phyloP scores from a whole-genome alignment of 2,888 invertebrate genomes.

The Euproctis similis region DNA sequence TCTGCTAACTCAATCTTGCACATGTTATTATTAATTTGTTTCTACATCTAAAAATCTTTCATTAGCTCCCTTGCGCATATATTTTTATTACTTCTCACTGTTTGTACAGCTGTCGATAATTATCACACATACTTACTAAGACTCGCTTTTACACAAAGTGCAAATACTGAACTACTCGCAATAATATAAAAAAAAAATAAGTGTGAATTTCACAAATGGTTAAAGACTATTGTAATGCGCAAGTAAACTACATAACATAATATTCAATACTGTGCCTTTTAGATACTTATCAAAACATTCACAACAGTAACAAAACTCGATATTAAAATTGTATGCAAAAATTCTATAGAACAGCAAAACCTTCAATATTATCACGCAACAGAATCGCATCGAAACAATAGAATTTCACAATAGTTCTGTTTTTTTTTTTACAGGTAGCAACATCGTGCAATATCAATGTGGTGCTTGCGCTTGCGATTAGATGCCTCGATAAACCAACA shows the following conservation, averaged over 20 bases:
- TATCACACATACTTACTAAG: too few species aligned
- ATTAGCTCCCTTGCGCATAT: too few species aligned
- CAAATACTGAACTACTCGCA: too few species aligned
- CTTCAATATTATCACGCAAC: conserved; percentile 28
- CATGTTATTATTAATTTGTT: too few species aligned
- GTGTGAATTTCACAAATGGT: too few species aligned
- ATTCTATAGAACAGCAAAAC: conserved; percentile 15
- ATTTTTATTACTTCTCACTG: too few species aligned
- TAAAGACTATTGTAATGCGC: conserved; percentile 1
- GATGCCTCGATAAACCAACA: conserved; percentile 45
- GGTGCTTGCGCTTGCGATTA: conserved; percentile 43
- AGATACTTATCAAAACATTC: conserved; percentile 21
- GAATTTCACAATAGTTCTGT: conserved; percentile 37
- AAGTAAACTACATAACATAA: conserved; percentile 1
- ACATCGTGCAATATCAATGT: conserved; percentile 44
- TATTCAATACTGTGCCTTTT: conserved; percentile 1
- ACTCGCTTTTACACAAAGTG: too few species aligned
- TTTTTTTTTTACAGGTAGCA: conserved; percentile 41
- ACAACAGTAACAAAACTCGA: conserved; percentile 6
- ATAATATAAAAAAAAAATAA: too few species aligned
- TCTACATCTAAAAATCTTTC: too few species aligned
- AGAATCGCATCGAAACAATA: conserved; percentile 44
- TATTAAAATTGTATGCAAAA: conserved; percentile 22
- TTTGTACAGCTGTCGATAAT: too few species aligned
- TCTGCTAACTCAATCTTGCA: too few species aligned